Conservation (phyloP, 2,888 invertebrate genomes). For the Melitaea athalia region DNA sequence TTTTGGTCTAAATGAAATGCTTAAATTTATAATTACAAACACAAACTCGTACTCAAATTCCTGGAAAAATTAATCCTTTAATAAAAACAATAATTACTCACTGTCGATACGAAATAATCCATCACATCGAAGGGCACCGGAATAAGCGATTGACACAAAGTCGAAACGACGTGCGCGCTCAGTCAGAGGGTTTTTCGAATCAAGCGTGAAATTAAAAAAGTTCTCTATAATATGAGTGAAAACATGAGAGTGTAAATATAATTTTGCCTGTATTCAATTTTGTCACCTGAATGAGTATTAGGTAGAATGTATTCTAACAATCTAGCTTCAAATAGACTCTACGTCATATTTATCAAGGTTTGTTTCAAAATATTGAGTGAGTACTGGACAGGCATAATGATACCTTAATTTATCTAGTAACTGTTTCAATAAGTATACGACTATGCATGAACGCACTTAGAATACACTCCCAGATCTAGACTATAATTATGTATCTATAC, state of each 20-base stretch:
- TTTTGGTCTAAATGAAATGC: neutral
- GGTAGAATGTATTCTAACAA: constrained; percentile 11
- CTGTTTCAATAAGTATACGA: too few species aligned
- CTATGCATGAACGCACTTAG: too few species aligned
- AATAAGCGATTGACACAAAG: constrained; percentile 33
- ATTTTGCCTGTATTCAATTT: constrained; percentile 13
- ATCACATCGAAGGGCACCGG: constrained; percentile 46
- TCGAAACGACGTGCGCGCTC: constrained; percentile 22
- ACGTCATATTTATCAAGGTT: neutral
- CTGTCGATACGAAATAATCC: constrained; percentile 44
- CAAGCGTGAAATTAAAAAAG: constrained; percentile 80
- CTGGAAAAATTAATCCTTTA: neutral
- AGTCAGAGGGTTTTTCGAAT: constrained; percentile 62
- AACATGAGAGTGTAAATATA: constrained; percentile 26
- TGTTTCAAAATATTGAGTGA: too few species aligned
- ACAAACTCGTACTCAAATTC: too few species aligned
- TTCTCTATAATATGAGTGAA: constrained; percentile 51
- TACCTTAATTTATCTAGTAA: too few species aligned
- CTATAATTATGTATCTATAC: neutral
- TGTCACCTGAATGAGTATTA: constrained; percentile 19
- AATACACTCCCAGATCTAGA: neutral
- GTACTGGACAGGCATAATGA: too few species aligned
- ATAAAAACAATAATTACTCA: constrained; percentile 31
- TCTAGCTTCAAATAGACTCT: constrained; percentile 6
- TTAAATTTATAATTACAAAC: neutral